Evolutionary conservation across 2,888 invertebrate genomes (phyloP), one percentile per base, ranked within the genome.

Genomic region (Apotomis capreana): DNA sequence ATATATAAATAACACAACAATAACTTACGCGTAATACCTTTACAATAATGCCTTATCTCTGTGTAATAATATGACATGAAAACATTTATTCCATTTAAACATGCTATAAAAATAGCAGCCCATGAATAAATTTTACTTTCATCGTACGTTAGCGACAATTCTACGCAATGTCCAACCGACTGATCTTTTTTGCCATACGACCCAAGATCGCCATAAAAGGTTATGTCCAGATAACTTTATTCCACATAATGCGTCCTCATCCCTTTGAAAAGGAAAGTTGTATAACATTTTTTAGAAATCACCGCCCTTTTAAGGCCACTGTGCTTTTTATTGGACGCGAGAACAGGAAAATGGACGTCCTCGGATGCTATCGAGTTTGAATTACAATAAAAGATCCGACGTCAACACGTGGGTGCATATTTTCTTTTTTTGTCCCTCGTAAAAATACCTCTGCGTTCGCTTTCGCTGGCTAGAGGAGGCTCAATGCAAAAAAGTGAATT

Each of bases 241-340:
- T 88, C 88, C 86, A 86, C 85, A 89, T 90, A 85, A 89, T 89
- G 83, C 85, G 84, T 85, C 77, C 26, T 85, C 84, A 87, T 89
- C 90, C 89, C 88, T 92, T 92, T 91, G 89, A 92, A 89, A 90
- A 84, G 89, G 90, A 92, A 89, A 91, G 91, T 89, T 89, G 88
- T 88, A 85, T 85, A 86, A 86, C 87, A 85, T 89, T 90, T 89
- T 91, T 91, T 84, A 54, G 85, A 85, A 86, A 88, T 86, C 86
- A 84, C 78, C 81, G 83, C 86, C 91, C 89, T 89, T 90, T 88
- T 88, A 89, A 85, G 87, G 89, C 78, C 74, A 78, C 78, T 76
- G 78, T 74, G 73, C 83, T 87, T 89, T 91, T 91, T 91, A 89
- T 90, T 89, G 85, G 83, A 83, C 80, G 83, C 86, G 85, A 81